A percentile compares a stretch with the other conserved stretches of the same genome.
Evolutionary conservation across 2,797 vertebrate genomes (phyloP).

Genomic region (Somateria mollissima): DNA sequence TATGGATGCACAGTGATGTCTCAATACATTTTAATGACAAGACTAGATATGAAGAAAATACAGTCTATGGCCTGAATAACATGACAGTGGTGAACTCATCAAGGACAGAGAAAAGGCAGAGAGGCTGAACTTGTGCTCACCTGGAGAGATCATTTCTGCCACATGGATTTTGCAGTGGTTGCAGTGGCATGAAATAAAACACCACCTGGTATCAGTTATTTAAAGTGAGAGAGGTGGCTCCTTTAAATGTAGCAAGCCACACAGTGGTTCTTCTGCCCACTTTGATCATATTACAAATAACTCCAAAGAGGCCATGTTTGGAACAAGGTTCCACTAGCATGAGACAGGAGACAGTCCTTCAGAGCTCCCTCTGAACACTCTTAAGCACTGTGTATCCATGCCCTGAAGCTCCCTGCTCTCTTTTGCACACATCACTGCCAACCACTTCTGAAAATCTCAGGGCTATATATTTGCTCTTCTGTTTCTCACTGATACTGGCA

Average conservation of each 20-base stretch:
- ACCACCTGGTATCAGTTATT: not conserved
- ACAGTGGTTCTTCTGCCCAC: not conserved
- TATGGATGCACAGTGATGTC: not conserved
- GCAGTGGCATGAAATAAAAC: not conserved
- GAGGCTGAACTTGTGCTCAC: not conserved
- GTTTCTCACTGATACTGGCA: not conserved
- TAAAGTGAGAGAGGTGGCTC: not conserved
- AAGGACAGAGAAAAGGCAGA: not conserved
- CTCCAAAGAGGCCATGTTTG: not conserved
- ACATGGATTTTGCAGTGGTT: not conserved
- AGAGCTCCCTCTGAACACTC: accelerated
- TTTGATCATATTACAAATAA: not conserved
- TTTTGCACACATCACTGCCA: not conserved
- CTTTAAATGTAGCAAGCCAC: not conserved
- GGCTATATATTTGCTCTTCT: not conserved
- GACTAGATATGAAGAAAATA: not conserved
- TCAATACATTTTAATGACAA: not conserved
- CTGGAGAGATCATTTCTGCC: not conserved
- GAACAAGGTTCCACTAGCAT: not conserved
- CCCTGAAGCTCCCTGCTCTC: not conserved
- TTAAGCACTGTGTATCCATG: accelerated
- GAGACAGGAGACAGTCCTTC: not conserved
- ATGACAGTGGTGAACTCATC: not conserved
- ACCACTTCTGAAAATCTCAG: not conserved
- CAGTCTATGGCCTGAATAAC: not conserved